Conservation (phyloP, 2,113 vertebrate genomes). For the Pampusana beccarii region DNA sequence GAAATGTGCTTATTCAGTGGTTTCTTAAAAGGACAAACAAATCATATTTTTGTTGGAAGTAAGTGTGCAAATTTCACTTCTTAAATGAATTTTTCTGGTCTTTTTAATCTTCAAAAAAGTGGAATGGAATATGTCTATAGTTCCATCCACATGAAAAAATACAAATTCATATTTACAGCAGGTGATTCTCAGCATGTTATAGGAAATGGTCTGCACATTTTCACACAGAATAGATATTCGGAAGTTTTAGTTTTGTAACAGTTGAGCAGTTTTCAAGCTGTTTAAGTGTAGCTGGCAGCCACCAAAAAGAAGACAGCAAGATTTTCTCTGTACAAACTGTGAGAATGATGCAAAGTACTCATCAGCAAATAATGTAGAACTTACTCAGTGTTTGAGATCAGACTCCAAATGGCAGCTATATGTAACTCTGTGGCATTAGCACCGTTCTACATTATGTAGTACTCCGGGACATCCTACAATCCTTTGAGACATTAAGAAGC, state of each 20-base stretch:
- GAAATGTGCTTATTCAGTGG: slow-evolving; percentile 46
- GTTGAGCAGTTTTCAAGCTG: not conserved
- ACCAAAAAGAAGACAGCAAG: not conserved
- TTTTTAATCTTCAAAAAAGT: not conserved
- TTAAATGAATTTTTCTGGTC: not conserved
- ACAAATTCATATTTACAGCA: not conserved
- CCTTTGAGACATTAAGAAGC: not conserved
- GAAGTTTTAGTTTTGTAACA: not conserved
- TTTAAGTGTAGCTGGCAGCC: not conserved
- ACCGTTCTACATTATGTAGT: not conserved
- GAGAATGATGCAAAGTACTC: not conserved
- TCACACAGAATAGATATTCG: not conserved
- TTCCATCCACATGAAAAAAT: not conserved
- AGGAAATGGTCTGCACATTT: not conserved
- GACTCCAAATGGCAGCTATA: not conserved
- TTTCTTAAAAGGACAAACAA: slow-evolving; percentile 47
- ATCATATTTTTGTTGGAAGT: slow-evolving; percentile 30
- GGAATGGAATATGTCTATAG: not conserved
- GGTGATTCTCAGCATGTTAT: not conserved
- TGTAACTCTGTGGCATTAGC: not conserved
- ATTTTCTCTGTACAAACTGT: not conserved
- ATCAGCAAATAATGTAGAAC: not conserved
- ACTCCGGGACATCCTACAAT: not conserved
- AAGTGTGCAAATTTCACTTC: not conserved
- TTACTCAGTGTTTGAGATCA: not conserved